Conservation (phyloP, 2,888 invertebrate genomes). For the Bursaphelenchus okinawaensis region DNA sequence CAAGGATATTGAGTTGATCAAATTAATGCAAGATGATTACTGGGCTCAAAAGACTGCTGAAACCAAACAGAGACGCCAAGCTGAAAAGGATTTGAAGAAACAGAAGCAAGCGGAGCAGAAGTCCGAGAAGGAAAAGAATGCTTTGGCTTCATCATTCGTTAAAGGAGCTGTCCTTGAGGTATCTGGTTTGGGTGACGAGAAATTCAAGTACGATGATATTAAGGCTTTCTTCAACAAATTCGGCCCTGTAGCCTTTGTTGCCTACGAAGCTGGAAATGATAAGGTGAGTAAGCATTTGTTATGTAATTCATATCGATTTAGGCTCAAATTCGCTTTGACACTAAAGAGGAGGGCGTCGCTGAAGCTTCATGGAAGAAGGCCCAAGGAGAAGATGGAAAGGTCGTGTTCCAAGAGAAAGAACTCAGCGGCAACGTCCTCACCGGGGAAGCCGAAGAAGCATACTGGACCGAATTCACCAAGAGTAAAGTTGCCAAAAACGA, state of each 20-base stretch:
- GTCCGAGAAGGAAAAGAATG: constrained; percentile 12
- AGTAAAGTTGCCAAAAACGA: constrained; percentile 30
- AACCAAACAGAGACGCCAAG: constrained; percentile 28
- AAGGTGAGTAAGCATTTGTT: constrained; percentile 17
- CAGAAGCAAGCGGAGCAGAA: constrained; percentile 18
- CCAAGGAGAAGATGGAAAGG: constrained; percentile 41
- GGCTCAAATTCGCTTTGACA: constrained; percentile 23
- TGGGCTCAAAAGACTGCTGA: constrained; percentile 34
- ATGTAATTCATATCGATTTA: constrained; percentile 2
- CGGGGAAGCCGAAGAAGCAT: constrained; percentile 53
- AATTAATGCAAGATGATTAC: constrained; percentile 54
- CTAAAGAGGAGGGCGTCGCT: constrained; percentile 39
- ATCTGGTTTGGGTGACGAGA: constrained; percentile 27
- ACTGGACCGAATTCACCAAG: constrained; percentile 51
- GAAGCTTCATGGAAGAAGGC: constrained; percentile 48
- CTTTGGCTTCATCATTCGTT: constrained; percentile 32
- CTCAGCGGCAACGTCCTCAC: constrained; percentile 35
- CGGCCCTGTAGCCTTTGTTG: constrained; percentile 59
- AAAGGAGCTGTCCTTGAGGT: constrained; percentile 50
- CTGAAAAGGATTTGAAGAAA: constrained; percentile 36
- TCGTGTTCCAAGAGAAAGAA: constrained; percentile 34
- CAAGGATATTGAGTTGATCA: constrained; percentile 56
- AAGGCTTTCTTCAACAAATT: constrained; percentile 70
- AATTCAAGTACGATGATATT: constrained; percentile 61
- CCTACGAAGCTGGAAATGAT: constrained; percentile 20